These are phyloP conservation scores for Sebastes vulpes DNA, from an alignment of 2,797 vertebrate species.

Conservation along the genomic window DNA sequence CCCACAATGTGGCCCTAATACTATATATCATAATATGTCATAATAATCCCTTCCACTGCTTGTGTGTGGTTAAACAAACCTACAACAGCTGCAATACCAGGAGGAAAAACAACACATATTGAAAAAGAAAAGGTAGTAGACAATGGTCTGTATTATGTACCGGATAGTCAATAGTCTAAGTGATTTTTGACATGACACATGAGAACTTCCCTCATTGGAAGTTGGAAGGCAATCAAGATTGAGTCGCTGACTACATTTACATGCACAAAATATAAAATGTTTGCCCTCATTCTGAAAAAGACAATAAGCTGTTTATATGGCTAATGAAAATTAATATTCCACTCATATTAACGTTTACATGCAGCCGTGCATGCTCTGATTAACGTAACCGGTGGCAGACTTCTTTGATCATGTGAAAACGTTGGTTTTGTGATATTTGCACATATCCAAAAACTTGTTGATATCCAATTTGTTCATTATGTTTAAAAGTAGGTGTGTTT, in stretches of 20 bases:
- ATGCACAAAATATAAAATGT: accelerated
- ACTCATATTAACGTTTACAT: too few relatives aligned
- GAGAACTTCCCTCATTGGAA: background rate
- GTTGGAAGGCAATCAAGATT: background rate
- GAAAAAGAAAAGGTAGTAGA: background rate
- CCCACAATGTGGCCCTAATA: too few relatives aligned
- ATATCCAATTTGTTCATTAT: background rate
- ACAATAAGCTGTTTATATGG: too few relatives aligned
- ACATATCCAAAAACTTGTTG: background rate
- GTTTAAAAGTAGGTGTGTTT: background rate
- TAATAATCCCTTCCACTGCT: background rate
- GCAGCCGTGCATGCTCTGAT: too few relatives aligned
- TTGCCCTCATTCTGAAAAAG: too few relatives aligned
- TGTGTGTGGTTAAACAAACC: background rate
- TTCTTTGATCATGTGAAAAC: too few relatives aligned
- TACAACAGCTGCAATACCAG: background rate
- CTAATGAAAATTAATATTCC: too few relatives aligned
- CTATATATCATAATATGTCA: too few relatives aligned
- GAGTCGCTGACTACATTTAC: background rate
- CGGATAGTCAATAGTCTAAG: background rate
- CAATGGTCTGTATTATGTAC: background rate
- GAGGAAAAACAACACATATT: background rate
- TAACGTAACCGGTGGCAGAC: too few relatives aligned
- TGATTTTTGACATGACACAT: background rate
- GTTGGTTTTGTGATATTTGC: background rate